Evolutionary conservation across 2,888 invertebrate species (phyloP).

Genomic region (Sphecodes monilicornis): DNA sequence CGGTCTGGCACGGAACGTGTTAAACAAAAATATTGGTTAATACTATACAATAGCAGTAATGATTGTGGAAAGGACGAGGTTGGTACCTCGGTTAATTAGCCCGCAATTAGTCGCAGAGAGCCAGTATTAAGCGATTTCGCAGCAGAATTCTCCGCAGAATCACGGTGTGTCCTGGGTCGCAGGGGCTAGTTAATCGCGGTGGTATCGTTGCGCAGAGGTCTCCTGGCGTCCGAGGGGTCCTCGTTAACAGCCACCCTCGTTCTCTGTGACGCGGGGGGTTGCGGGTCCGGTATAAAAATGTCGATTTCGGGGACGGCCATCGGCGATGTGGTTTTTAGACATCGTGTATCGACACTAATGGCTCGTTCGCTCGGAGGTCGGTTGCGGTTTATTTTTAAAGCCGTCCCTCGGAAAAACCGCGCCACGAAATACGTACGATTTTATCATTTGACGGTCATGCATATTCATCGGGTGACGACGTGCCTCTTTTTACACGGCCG

Average conservation of each 20-base stretch:
- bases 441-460: constrained; percentile 72
- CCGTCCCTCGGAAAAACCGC: constrained; percentile 18
- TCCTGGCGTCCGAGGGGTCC: constrained; percentile 20
- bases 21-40: too few species aligned
- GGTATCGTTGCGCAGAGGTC: constrained; percentile 19
- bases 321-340: constrained; percentile 62
- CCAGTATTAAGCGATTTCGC: background rate
- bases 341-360: constrained; percentile 68
- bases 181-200: constrained; percentile 11
- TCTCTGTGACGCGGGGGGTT: background rate
- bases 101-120: background rate
- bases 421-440: constrained; percentile 66
- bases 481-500: constrained; percentile 51
- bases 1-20: too few species aligned
- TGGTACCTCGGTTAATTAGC: background rate
- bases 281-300: constrained; percentile 28
- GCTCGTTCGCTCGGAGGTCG: constrained; percentile 54
- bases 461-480: constrained; percentile 68
- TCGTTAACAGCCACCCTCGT: constrained; percentile 28
- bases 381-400: constrained; percentile 57
- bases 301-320: constrained; percentile 41
- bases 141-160: background rate
- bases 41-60: too few species aligned
- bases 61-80: background rate
- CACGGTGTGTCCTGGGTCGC: background rate